Evolutionary conservation across 2,797 vertebrate genomes (phyloP).

Genomic region (Aldrovandia affinis): DNA sequence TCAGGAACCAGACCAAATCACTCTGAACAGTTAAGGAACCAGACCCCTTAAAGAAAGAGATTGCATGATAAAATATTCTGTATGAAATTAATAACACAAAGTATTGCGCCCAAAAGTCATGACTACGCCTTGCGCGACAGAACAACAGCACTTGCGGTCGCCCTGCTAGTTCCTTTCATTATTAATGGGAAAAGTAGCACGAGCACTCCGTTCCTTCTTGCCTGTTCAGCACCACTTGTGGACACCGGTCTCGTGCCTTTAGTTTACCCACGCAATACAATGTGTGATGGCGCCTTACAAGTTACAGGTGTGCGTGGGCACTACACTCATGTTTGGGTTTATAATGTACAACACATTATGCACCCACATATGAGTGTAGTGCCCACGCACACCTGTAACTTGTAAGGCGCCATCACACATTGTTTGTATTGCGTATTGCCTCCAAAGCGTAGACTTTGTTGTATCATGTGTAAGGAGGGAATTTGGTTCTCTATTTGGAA

Average conservation of each 20-base stretch:
- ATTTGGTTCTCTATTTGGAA: too few species aligned
- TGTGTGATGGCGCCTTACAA: background rate
- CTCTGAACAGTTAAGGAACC: background rate
- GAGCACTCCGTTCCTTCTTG: background rate
- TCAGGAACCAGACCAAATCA: too few species aligned
- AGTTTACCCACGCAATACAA: background rate
- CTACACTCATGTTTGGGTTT: background rate
- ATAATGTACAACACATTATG: too few species aligned
- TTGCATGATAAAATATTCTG: too few species aligned
- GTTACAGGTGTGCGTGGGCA: background rate
- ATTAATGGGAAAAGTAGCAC: background rate
- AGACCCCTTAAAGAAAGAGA: background rate
- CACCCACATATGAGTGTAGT: background rate
- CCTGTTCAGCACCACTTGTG: conserved; percentile 8
- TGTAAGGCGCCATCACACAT: background rate
- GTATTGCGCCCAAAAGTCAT: too few species aligned
- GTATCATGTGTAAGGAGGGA: too few species aligned
- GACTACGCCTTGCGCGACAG: too few species aligned
- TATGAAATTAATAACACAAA: too few species aligned
- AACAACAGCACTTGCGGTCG: background rate
- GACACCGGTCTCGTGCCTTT: background rate
- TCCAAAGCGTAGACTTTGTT: too few species aligned
- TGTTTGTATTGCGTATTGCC: background rate
- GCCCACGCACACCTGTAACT: background rate
- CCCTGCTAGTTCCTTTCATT: background rate